These are phyloP conservation scores for Phylloscopus collybita DNA, from an alignment of 2,797 vertebrate species.

Conservation along the genomic window DNA sequence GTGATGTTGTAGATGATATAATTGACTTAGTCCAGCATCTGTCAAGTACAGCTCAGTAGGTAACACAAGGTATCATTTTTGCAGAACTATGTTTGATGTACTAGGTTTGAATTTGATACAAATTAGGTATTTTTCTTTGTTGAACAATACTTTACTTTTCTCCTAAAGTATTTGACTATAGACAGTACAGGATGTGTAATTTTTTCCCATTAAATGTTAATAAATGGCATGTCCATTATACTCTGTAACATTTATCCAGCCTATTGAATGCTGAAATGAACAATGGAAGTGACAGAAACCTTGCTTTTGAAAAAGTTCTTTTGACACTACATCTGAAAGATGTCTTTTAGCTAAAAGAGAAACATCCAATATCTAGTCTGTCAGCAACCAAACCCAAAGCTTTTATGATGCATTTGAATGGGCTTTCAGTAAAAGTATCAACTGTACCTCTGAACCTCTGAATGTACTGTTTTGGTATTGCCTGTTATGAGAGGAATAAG, in stretches of 20 bases:
- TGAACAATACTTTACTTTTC: background rate
- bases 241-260: background rate
- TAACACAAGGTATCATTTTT: constrained; percentile 18
- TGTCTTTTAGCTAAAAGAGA: background rate
- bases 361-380: background rate
- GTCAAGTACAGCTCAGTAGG: constrained; percentile 18
- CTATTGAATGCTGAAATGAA: background rate
- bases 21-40: background rate
- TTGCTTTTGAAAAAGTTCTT: background rate
- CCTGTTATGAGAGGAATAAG: background rate
- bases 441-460: background rate
- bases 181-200: background rate
- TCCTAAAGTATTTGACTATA: background rate
- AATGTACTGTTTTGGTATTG: background rate
- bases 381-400: background rate
- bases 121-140: background rate
- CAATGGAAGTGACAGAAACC: background rate
- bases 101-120: background rate
- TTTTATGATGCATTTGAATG: background rate
- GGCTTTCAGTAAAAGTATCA: background rate
- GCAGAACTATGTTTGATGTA: background rate
- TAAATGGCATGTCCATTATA: background rate
- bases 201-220: background rate
- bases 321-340: background rate
- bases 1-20: background rate